Percentiles rank a stretch among this genome's conserved stretches.
These are phyloP conservation scores for Drosophila trapezifrons DNA, from an alignment of 1,140 invertebrate species.

Conservation along the genomic window DNA sequence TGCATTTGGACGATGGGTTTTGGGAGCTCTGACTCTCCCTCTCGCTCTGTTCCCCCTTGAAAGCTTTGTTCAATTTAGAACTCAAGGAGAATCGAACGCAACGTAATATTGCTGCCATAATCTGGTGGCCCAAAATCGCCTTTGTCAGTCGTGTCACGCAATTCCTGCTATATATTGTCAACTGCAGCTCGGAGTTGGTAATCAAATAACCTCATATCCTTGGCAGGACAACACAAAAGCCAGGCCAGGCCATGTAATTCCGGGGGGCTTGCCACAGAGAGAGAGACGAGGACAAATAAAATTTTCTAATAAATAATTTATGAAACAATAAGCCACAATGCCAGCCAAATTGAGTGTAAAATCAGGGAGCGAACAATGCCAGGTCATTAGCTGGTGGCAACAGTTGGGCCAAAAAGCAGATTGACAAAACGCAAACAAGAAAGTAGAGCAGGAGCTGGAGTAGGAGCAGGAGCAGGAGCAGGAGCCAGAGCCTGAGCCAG, in stretches of 20 bases:
- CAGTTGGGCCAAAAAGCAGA: slow-evolving; percentile 37
- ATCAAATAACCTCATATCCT: slow-evolving; percentile 20
- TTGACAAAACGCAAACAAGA: slow-evolving; percentile 4
- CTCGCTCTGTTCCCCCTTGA: background rate
- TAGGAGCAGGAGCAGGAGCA: too few species aligned
- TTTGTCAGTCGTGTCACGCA: slow-evolving; percentile 35
- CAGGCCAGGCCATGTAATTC: slow-evolving; percentile 26
- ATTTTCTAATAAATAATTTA: slow-evolving; percentile 74
- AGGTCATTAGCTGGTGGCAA: slow-evolving; percentile 66
- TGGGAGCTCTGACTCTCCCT: background rate
- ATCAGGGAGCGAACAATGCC: slow-evolving; percentile 62
- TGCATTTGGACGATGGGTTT: slow-evolving; percentile 21
- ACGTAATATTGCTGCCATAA: slow-evolving; percentile 37
- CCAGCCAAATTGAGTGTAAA: slow-evolving; percentile 75
- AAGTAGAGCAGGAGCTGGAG: background rate
- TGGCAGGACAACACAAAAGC: background rate
- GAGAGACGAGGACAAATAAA: slow-evolving; percentile 40
- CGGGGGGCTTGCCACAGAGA: slow-evolving; percentile 1
- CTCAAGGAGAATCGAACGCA: slow-evolving; percentile 5
- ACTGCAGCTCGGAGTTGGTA: slow-evolving; percentile 16
- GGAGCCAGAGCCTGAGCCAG: too few species aligned
- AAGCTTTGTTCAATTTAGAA: slow-evolving; percentile 23
- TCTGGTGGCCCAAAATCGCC: slow-evolving; percentile 32
- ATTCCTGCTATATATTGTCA: slow-evolving; percentile 9
- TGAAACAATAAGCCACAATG: slow-evolving; percentile 64